Conservation (phyloP, 2,797 vertebrate genomes). For the Falco concolor region DNA sequence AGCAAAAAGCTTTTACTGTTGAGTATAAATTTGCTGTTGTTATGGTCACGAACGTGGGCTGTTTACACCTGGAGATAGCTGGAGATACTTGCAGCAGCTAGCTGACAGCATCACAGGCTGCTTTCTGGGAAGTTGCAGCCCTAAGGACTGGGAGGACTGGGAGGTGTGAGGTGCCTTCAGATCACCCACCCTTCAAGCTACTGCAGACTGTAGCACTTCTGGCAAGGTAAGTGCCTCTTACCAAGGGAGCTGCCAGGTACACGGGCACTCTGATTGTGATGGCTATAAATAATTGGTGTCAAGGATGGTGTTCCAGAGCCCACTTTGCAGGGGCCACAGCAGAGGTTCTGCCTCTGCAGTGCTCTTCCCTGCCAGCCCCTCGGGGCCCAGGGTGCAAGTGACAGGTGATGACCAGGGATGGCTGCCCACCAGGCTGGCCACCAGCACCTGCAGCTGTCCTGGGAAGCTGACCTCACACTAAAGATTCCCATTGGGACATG, state of each 20-base stretch:
- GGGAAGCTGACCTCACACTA: background rate
- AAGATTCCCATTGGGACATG: background rate
- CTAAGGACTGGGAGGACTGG: background rate
- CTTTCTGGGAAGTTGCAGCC: background rate
- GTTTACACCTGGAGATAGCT: background rate
- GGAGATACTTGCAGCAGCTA: background rate
- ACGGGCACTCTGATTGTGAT: background rate
- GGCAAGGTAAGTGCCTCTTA: background rate
- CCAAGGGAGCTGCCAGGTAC: background rate
- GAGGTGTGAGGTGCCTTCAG: background rate
- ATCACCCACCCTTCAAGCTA: background rate
- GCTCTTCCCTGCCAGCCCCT: background rate
- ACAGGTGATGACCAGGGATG: background rate
- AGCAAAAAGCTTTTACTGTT: background rate
- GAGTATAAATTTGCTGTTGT: background rate
- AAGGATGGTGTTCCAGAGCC: background rate
- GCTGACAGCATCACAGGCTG: background rate
- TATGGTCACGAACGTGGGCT: background rate
- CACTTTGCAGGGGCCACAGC: accelerated
- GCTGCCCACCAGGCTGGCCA: background rate
- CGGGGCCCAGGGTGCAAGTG: background rate
- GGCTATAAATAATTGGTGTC: background rate
- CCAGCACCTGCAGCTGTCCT: background rate
- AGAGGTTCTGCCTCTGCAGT: background rate
- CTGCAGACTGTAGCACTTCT: accelerated